Percentiles rank a stretch among this genome's conserved stretches.
Evolutionary conservation across 37 sponge, comb jelly and placozoan genomes (phyloP).

Genomic region (Oopsacas minuta): DNA sequence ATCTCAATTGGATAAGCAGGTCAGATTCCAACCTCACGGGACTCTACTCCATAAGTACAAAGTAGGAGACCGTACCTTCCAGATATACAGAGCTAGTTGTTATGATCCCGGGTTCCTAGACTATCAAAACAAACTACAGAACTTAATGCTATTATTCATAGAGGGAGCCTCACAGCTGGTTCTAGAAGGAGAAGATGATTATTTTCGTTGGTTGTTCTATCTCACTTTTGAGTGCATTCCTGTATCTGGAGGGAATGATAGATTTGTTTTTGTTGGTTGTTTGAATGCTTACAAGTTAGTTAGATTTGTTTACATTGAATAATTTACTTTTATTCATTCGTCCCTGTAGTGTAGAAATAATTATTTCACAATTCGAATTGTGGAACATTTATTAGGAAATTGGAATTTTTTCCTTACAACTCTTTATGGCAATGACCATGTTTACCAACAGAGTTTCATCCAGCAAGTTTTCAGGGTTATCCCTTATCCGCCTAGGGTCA

Average conservation of each 20-base stretch:
- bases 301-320: too few relatives aligned
- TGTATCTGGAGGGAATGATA: background rate
- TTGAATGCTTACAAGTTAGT: background rate
- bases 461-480: too few relatives aligned
- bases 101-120: background rate
- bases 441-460: too few relatives aligned
- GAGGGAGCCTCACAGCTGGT: conserved; percentile 11
- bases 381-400: too few relatives aligned
- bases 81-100: background rate
- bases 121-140: conserved; percentile 3
- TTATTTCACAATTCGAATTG: too few relatives aligned
- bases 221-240: background rate
- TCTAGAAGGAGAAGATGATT: background rate
- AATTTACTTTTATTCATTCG: too few relatives aligned
- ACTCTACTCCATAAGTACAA: background rate
- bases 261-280: background rate
- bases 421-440: too few relatives aligned
- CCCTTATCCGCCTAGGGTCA: too few relatives aligned
- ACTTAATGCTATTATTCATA: background rate
- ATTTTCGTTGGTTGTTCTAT: background rate
- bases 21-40: background rate
- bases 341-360: too few relatives aligned
- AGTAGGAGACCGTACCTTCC: background rate
- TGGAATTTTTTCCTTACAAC: too few relatives aligned
- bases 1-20: background rate